Evolutionary conservation across 2,113 vertebrate species (phyloP), one percentile per base, ranked within the genome.

Genomic region (Urocynchramus pylzowi): DNA sequence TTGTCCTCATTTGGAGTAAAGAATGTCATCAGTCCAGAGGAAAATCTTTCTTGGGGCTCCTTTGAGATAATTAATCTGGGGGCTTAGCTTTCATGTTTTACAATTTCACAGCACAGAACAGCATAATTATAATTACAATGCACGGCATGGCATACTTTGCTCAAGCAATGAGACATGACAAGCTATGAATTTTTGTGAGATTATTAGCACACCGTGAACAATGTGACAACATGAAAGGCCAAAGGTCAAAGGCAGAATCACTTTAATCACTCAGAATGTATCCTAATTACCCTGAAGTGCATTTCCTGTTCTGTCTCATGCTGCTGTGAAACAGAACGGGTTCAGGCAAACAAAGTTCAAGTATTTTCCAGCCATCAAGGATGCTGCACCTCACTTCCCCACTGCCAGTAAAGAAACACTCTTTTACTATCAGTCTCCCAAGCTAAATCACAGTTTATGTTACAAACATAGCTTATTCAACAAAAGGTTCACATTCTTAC

Each of bases 111-210:
- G 24, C 31, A 79, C 33, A 59, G 9, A 80, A 60, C 11, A 69
- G 37, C 81, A 33, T n/a, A 86, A 76, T 76, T 76, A 19, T 27
- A 61, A 68, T 69, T 89, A 35, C 17, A 73, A 60, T 28, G 31
- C 15, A 67, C 0, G 0, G 31, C 9, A 20, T 76, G 67, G 16
- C 19, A 37, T 6, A 61, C 13, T 17, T 90, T 76, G n/a, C 41
- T 86, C 60, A 88, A 92, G 37, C 33, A 59, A 59, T 78, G 37
- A 86, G 18, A 86, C 16, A 26, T 49, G 54, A 74, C 41, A 89
- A 84, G n/a, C 52, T 14, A 53, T 59, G 28, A 86, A 80, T 86
- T 90, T 92, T 83, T 86, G 20, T 69, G 39, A 74, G 35, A 67
- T 70, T 65, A 74, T 85, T 88, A 90, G 59, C 68, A 53, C 64